Percentiles rank a stretch among this genome's conserved stretches.
phyloP scores from a whole-genome alignment of 1,140 invertebrate genomes.

The Rhyacophila brunnea region DNA sequence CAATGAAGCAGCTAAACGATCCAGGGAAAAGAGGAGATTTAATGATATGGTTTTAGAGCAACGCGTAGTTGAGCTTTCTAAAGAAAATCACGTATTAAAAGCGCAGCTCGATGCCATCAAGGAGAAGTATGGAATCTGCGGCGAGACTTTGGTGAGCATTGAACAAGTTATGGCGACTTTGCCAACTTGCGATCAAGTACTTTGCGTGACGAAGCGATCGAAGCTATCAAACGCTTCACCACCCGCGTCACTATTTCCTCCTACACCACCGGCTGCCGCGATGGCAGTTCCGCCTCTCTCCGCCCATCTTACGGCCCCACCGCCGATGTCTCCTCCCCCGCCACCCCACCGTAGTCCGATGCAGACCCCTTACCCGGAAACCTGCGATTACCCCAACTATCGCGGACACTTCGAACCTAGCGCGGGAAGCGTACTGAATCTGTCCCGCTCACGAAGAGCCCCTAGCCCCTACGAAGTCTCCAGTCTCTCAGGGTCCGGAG shows the following conservation, averaged over 20 bases:
- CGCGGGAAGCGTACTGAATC: constrained; percentile 64
- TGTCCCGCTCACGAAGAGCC: constrained; percentile 57
- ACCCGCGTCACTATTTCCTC: constrained; percentile 56
- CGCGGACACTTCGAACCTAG: constrained; percentile 51
- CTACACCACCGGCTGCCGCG: constrained; percentile 65
- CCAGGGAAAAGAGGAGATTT: constrained; percentile 90
- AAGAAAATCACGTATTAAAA: constrained; percentile 91
- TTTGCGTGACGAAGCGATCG: constrained; percentile 76
- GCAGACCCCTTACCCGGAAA: constrained; percentile 48
- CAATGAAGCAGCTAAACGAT: constrained; percentile 94
- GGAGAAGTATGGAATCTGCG: constrained; percentile 89
- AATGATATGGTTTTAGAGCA: constrained; percentile 97
- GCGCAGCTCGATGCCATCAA: constrained; percentile 90
- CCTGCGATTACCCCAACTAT: constrained; percentile 46
- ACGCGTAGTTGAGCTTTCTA: constrained; percentile 88
- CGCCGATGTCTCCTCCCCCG: constrained; percentile 34
- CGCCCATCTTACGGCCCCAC: constrained; percentile 49
- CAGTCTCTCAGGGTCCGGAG: constrained; percentile 70
- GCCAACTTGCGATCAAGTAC: constrained; percentile 77
- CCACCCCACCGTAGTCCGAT: constrained; percentile 52
- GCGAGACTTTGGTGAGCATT: constrained; percentile 79
- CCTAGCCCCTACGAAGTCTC: constrained; percentile 69
- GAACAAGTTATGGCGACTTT: constrained; percentile 84
- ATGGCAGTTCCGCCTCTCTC: constrained; percentile 68
- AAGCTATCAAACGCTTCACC: constrained; percentile 57